Percentiles rank a stretch among this genome's conserved stretches.
phyloP scores from a whole-genome alignment of 2,888 invertebrate species.

The Noctua janthina region DNA sequence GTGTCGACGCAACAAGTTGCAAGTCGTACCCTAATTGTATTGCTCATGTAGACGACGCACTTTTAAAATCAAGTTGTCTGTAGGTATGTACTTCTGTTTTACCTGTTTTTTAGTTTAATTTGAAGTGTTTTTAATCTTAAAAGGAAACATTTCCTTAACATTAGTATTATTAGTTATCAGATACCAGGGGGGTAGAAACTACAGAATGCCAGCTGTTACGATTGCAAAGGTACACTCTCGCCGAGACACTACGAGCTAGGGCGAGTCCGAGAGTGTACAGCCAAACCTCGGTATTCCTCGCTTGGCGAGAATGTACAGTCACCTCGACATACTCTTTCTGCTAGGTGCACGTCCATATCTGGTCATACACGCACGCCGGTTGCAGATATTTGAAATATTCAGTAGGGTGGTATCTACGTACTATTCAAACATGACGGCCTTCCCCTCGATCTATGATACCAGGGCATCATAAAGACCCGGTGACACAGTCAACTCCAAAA shows the following conservation, averaged over 20 bases:
- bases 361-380: neutral
- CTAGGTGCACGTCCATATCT: neutral
- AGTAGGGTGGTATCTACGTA: neutral
- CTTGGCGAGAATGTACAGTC: neutral
- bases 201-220: neutral
- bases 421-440: neutral
- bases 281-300: neutral
- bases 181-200: neutral
- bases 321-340: neutral
- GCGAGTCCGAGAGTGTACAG: neutral
- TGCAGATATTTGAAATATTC: neutral
- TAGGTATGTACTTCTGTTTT: neutral
- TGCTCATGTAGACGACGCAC: neutral
- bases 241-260: neutral
- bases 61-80: neutral
- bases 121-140: neutral
- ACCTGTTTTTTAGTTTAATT: neutral
- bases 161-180: neutral
- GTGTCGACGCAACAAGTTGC: too few species aligned
- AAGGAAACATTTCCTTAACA: neutral
- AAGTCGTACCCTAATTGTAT: neutral
- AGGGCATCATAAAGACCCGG: neutral
- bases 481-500: slow-evolving; percentile 39
- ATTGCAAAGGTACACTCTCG: neutral
- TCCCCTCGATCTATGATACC: neutral